A percentile compares a stretch with the other conserved stretches of the same genome.
These are phyloP conservation scores for Smittia aterrima DNA, from an alignment of 2,888 invertebrate genomes.

Conservation along the genomic window DNA sequence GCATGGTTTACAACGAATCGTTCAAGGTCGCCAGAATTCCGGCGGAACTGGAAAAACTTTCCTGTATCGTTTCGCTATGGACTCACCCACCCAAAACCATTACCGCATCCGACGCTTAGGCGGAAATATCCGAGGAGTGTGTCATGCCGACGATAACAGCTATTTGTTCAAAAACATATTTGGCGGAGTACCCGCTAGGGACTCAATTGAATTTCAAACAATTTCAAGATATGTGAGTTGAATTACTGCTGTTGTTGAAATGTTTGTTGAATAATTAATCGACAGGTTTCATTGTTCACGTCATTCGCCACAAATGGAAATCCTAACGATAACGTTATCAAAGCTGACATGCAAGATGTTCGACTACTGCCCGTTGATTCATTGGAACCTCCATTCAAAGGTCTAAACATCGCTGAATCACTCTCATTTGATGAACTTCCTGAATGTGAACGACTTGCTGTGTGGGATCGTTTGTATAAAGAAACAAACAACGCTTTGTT, in stretches of 20 bases:
- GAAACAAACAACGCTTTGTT: neutral
- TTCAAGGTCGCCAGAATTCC: constrained; percentile 46
- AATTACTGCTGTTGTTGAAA: neutral
- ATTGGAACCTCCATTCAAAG: constrained; percentile 47
- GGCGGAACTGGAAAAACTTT: constrained; percentile 49
- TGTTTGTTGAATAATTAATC: neutral
- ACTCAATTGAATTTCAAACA: constrained; percentile 21
- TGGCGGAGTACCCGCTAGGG: neutral
- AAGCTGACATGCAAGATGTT: constrained; percentile 44
- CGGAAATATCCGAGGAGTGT: constrained; percentile 46
- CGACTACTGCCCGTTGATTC: constrained; percentile 48
- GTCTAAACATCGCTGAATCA: constrained; percentile 48
- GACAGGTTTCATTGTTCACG: constrained; percentile 43
- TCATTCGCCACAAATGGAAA: constrained; percentile 51
- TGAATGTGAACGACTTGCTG: constrained; percentile 47
- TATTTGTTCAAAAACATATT: constrained; percentile 50
- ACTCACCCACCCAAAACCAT: constrained; percentile 51
- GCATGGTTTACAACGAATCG: constrained; percentile 51
- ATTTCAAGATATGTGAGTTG: constrained; percentile 28
- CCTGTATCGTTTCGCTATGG: constrained; percentile 52
- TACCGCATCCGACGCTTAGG: constrained; percentile 51
- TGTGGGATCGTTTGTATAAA: constrained; percentile 46
- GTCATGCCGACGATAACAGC: constrained; percentile 52
- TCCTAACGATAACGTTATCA: constrained; percentile 52
- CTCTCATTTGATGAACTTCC: constrained; percentile 48